Base-by-base conservation (phyloP, 2,888 invertebrate genomes). In the Pediacus dermestoides region DNA sequence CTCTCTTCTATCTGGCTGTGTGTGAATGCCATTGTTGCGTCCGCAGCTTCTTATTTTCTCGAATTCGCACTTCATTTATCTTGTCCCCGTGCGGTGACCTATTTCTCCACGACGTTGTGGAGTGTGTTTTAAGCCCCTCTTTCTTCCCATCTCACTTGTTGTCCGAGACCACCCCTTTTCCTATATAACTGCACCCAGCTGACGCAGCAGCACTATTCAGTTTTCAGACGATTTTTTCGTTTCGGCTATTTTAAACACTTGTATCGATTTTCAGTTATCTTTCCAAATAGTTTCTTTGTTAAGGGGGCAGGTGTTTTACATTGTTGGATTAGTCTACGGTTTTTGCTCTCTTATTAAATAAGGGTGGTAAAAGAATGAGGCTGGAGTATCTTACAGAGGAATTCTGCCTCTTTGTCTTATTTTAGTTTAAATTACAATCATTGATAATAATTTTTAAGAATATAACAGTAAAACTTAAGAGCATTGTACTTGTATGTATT, bases 31-130 rank as follows among this genome's bases (percentile, higher is more conserved):
- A 45, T 45, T 50, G 50, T 45, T 34, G 32, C 38, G 49, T 52
- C 47, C 44, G 50, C 37, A 45, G 50, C 46, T 53, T 50, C 47
- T 46, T 49, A 52, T 51, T 51, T 55, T 46, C 50, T 45, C 44
- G 23, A 40, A 34, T 52, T 53, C 56, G 52, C 52, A 52, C 55
- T 54, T 55, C 53, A 52, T 50, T 53, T 52, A 50, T 57, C 53
- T 53, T 56, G 51, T 53, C 51, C 43, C 47, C 48, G 40, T 49
- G 51, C 52, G 42, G 48, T 50, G 52, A 52, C 54, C 54, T 46
- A 53, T 51, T 54, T 54, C 42, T 32, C 39, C 27, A 21, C 28
- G 26, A 35, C 35, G 35, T 30, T 30, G 31, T 30, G 37, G 23
- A 32, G 31, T 28, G 21, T 38, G 34, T 28, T 15, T 31, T 16